These are phyloP conservation scores for Motacilla alba DNA, from an alignment of 2,113 vertebrate genomes.

Conservation along the genomic window DNA sequence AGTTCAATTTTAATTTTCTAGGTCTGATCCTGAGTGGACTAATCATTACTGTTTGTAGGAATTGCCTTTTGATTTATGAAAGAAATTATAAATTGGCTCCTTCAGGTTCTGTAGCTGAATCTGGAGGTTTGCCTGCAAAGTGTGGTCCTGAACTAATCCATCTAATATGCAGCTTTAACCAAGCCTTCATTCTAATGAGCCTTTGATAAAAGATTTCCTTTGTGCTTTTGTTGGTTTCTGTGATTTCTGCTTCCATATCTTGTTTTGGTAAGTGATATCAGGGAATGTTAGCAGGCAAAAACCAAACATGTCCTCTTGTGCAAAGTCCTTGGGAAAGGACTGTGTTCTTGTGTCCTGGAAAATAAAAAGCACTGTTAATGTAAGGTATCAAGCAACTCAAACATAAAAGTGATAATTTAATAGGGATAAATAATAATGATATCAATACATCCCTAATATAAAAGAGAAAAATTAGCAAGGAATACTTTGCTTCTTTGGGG, in stretches of 20 bases:
- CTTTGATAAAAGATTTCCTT: background rate
- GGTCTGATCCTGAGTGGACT: background rate
- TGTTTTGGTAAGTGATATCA: background rate
- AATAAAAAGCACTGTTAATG: background rate
- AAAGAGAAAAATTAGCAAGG: background rate
- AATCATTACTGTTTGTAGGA: background rate
- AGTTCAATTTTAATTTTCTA: background rate
- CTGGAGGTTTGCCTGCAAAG: background rate
- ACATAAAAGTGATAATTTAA: background rate
- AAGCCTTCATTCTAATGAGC: background rate
- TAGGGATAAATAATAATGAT: background rate
- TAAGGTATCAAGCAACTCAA: background rate
- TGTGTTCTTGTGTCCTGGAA: background rate
- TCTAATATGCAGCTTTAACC: background rate
- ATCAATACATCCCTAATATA: background rate
- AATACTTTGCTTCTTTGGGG: background rate
- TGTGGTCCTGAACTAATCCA: background rate
- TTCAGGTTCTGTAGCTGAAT: background rate
- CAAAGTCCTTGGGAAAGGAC: background rate
- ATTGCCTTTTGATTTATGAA: slow-evolving; percentile 5
- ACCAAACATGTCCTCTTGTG: background rate
- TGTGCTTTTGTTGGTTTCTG: background rate
- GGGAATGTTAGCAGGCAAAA: background rate
- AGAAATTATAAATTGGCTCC: background rate
- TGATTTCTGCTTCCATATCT: background rate